Percentiles rank a stretch among this genome's conserved stretches.
Conservation (phyloP, 1,140 invertebrate genomes). For the Drosophila gunungcola region DNA sequence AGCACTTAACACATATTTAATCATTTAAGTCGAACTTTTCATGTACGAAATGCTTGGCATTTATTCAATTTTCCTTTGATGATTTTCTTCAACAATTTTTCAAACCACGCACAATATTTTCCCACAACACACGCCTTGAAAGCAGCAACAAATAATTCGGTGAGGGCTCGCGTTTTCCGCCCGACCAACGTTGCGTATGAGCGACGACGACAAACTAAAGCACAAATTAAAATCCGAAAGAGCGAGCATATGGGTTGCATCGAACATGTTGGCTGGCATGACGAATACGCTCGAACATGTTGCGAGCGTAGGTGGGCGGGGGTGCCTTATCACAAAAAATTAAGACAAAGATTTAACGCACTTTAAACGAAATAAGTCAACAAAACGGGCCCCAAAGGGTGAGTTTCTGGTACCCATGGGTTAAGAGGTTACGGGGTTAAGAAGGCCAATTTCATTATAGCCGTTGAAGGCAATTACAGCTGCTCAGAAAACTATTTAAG, state of each 20-base stretch:
- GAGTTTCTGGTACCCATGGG: background rate
- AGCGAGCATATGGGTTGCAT: conserved; percentile 19
- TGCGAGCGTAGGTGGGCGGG: conserved; percentile 6
- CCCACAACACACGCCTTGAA: conserved; percentile 15
- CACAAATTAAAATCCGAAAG: conserved; percentile 20
- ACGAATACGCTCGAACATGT: conserved; percentile 35
- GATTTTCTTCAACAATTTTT: conserved; percentile 24
- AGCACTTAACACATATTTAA: conserved; percentile 28
- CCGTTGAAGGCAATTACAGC: conserved; percentile 22
- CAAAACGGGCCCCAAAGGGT: conserved; percentile 14
- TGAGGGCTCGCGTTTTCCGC: conserved; percentile 6
- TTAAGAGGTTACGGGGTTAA: conserved; percentile 28
- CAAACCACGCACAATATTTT: conserved; percentile 31
- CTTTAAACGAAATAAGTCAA: conserved; percentile 56
- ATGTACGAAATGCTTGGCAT: conserved; percentile 23
- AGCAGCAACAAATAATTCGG: conserved; percentile 15
- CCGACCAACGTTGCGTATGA: conserved; percentile 76
- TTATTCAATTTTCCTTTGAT: conserved; percentile 21
- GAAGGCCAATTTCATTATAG: conserved; percentile 4
- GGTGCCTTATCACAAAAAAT: conserved; percentile 72
- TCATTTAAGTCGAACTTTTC: conserved; percentile 18
- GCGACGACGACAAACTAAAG: conserved; percentile 72
- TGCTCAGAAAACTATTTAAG: conserved; percentile 38
- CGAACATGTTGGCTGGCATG: conserved; percentile 47
- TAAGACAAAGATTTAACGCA: conserved; percentile 65